A percentile compares a stretch with the other conserved stretches of the same genome.
phyloP scores from a whole-genome alignment of 2,113 vertebrate genomes.

The Chelonoidis abingdonii region DNA sequence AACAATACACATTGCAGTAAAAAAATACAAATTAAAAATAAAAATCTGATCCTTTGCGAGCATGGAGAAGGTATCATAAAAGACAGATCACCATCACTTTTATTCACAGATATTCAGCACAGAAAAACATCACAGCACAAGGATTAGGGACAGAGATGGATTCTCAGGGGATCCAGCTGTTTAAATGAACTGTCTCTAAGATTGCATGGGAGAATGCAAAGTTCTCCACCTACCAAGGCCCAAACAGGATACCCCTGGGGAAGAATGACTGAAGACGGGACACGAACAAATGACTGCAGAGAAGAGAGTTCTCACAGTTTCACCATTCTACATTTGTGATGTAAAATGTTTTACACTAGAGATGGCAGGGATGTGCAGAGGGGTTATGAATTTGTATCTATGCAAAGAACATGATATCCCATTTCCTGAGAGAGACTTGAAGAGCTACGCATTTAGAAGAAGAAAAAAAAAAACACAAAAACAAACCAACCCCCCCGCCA shows the following conservation, averaged over 20 bases:
- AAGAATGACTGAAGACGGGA: neutral
- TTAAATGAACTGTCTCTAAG: neutral
- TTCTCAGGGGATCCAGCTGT: neutral
- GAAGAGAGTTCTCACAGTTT: neutral
- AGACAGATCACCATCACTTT: neutral
- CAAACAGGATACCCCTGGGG: neutral
- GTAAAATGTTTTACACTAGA: neutral
- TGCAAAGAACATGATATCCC: fast-evolving
- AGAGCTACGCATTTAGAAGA: neutral
- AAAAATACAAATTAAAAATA: neutral
- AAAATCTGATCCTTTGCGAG: neutral
- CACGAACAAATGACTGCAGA: neutral
- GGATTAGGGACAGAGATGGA: neutral
- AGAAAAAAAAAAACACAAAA: neutral
- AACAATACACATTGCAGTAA: neutral
- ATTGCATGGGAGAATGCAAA: neutral
- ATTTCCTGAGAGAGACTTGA: fast-evolving
- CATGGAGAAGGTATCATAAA: neutral
- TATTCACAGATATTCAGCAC: neutral
- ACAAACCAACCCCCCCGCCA: too few species aligned
- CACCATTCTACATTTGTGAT: neutral
- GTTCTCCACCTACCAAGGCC: neutral
- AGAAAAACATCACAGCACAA: neutral
- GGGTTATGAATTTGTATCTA: neutral
- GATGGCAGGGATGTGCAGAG: neutral